phyloP scores from a whole-genome alignment of 2,888 invertebrate genomes.

The Shargacucullia verbasci region DNA sequence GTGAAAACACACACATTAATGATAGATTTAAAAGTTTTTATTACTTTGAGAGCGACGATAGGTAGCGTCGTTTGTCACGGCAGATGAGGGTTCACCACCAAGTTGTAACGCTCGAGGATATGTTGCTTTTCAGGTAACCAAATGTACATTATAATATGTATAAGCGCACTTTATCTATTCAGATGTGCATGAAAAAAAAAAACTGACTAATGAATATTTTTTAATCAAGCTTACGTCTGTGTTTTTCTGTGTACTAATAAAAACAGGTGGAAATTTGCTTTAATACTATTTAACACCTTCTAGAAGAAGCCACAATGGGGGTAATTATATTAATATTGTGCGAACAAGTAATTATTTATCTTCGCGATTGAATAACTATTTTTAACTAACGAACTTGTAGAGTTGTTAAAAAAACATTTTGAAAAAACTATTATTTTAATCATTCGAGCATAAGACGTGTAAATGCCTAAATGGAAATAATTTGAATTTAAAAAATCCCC shows the following conservation, averaged over 20 bases:
- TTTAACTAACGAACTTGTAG: constrained; percentile 7
- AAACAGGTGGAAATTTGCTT: not conserved
- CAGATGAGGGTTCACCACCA: constrained; percentile 46
- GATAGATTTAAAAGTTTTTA: constrained; percentile 47
- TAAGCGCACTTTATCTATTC: constrained; percentile 10
- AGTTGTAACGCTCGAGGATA: constrained; percentile 7
- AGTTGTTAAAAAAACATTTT: constrained; percentile 6
- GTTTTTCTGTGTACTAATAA: not conserved
- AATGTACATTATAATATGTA: constrained; percentile 13
- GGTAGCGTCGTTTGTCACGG: constrained; percentile 42
- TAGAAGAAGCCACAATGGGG: no score
- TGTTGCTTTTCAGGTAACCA: constrained; percentile 7
- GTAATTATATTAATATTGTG: constrained; percentile 2
- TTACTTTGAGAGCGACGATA: constrained; percentile 32
- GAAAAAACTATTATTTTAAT: constrained; percentile 45
- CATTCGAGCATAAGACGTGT: constrained; percentile 45
- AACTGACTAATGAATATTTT: not conserved
- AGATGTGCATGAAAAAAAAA: not conserved
- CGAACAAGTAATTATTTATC: constrained; percentile 1
- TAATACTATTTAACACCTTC: no score
- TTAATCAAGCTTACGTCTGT: not conserved
- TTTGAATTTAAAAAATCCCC: constrained; percentile 75
- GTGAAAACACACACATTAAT: constrained; percentile 31
- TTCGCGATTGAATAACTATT: constrained; percentile 1
- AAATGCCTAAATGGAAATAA: constrained; percentile 67